phyloP scores from a whole-genome alignment of 2,888 invertebrate genomes.

The Agriopis leucophaearia region DNA sequence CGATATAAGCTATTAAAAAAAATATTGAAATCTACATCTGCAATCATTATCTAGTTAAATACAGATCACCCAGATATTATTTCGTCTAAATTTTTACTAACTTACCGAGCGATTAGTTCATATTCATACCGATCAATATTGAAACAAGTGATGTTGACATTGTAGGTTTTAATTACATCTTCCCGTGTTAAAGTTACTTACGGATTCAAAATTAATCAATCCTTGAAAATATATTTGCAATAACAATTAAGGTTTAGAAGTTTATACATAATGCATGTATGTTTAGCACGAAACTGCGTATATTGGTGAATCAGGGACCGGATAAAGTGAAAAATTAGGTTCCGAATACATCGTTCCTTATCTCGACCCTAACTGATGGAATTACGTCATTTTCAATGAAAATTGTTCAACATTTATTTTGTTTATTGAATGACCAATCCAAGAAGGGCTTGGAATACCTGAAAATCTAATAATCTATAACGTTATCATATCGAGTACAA shows the following conservation, averaged over 20 bases:
- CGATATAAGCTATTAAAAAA: background rate
- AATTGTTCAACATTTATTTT: constrained; percentile 33
- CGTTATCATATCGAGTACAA: constrained; percentile 46
- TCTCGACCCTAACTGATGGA: constrained; percentile 24
- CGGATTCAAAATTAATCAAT: background rate
- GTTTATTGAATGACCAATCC: constrained; percentile 33
- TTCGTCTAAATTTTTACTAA: constrained; percentile 14
- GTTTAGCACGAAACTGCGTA: background rate
- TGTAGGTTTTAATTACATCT: background rate
- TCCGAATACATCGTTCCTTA: constrained; percentile 34
- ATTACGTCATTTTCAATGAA: constrained; percentile 23
- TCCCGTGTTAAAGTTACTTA: background rate
- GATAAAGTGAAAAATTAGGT: constrained; percentile 27
- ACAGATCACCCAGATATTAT: constrained; percentile 19
- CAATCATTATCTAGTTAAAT: constrained; percentile 27
- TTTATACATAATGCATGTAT: no score
- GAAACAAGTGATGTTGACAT: constrained; percentile 24
- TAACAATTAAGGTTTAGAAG: background rate
- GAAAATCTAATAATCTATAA: constrained; percentile 40
- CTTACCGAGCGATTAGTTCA: constrained; percentile 23
- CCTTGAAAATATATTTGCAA: background rate
- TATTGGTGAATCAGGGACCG: constrained; percentile 4
- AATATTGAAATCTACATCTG: constrained; percentile 12
- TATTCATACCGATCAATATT: constrained; percentile 31
- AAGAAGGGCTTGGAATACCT: constrained; percentile 22